Evolutionary conservation across 1,140 invertebrate species (phyloP), one percentile per base, ranked within the genome.

Genomic region (Drosophila pachea): DNA sequence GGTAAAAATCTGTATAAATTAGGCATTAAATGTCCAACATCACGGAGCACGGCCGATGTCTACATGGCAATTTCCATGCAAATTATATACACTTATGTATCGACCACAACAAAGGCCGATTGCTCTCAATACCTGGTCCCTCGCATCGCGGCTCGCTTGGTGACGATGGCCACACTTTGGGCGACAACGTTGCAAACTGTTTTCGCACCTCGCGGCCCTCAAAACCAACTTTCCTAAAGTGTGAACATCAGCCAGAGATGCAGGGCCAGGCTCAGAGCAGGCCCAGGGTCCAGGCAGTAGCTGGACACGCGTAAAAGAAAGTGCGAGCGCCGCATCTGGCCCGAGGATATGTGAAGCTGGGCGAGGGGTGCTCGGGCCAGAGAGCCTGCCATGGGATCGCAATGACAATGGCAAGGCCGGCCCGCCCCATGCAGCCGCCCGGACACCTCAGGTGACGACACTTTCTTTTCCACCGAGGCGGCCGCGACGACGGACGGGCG

Each of bases 161-260:
- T 78, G 76, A 86, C 66, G 73, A 81, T 81, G 74, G 77, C 82
- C 77, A 86, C 81, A 86, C 81, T 86, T 86, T 65, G 68, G 76
- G 81, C 81, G 77, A 81, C 77, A 86, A 86, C 73, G 71, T 50
- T 73, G 71, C 62, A 76, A 70, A 70, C 71, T 40, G 65, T 81
- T 86, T 86, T 86, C 74, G 81, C 82, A 86, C 81, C 82, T 86
- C 56, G 55, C 66, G 76, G 60, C 68, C 62, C 55, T 66, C 64
- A 86, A 86, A 86, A 78, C 81, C 78, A 86, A 86, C 81, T 86
- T 86, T 86, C 81, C 45, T 86, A 86, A 86, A 86, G 81, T 86
- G 81, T 86, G 81, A 86, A 86, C 81, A 86, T 86, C 81, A 81
- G 35, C 52, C 38, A 22, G 50, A 12, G 32, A 45, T 14, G 12